Percentiles rank a stretch among this genome's conserved stretches.
phyloP scores from a whole-genome alignment of 2,113 vertebrate species.

The Quiscalus mexicanus region DNA sequence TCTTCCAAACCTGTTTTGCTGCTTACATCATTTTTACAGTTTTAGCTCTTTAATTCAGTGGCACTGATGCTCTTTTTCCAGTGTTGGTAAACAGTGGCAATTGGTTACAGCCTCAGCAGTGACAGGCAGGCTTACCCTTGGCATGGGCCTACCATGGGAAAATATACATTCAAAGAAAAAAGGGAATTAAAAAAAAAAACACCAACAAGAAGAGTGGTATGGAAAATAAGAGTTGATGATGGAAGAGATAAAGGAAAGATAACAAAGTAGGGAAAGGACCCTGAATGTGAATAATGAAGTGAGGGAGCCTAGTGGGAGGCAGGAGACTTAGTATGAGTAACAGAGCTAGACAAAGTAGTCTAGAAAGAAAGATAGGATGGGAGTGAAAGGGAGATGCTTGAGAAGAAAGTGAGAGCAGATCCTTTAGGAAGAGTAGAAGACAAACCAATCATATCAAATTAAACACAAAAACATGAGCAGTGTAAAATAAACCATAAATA shows the following conservation, averaged over 20 bases:
- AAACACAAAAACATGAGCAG: neutral
- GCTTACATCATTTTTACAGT: neutral
- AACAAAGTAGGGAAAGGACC: neutral
- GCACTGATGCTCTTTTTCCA: neutral
- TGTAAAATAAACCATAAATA: neutral
- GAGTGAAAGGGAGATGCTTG: neutral
- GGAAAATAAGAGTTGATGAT: neutral
- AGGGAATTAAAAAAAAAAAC: neutral
- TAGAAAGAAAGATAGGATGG: neutral
- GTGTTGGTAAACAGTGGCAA: neutral
- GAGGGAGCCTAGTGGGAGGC: neutral
- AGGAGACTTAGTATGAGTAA: neutral
- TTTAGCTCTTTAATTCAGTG: neutral
- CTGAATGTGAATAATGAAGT: neutral
- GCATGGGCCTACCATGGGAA: neutral
- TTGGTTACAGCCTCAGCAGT: neutral
- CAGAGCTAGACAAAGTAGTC: neutral
- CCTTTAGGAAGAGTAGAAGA: neutral
- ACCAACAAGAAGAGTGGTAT: accelerated
- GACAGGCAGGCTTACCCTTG: neutral
- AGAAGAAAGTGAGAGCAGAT: neutral
- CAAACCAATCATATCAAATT: neutral
- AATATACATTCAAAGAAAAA: neutral
- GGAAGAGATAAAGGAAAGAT: neutral
- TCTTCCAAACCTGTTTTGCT: neutral